These are phyloP conservation scores for Troides oblongomaculatus DNA, from an alignment of 2,888 invertebrate genomes.

Conservation along the genomic window DNA sequence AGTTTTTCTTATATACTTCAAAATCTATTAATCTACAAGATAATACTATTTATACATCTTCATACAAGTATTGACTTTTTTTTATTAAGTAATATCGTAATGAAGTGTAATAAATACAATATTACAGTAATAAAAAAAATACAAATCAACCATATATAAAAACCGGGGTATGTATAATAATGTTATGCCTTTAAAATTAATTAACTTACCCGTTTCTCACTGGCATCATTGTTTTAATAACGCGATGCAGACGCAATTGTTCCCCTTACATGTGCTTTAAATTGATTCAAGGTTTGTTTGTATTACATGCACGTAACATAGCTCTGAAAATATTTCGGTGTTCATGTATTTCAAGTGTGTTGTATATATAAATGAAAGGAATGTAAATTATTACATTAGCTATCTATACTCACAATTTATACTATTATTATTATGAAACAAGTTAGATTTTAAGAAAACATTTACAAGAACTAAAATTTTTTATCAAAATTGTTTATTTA, in stretches of 20 bases:
- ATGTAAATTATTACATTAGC: neutral
- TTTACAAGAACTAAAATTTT: no score
- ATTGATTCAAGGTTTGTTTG: constrained; percentile 49
- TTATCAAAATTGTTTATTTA: neutral
- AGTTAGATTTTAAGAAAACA: no score
- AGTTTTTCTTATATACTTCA: no score
- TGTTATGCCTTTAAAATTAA: neutral
- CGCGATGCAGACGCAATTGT: constrained; percentile 25
- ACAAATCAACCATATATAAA: no score
- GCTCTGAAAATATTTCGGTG: constrained; percentile 16
- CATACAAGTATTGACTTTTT: no score
- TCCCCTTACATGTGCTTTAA: constrained; percentile 27
- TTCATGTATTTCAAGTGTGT: neutral
- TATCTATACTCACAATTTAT: neutral
- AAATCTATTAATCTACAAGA: no score
- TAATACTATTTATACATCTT: no score
- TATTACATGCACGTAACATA: constrained; percentile 16
- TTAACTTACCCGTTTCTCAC: constrained; percentile 47
- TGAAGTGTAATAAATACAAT: no score
- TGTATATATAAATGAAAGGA: neutral
- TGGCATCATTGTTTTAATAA: constrained; percentile 46
- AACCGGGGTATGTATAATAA: neutral
- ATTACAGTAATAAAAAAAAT: no score
- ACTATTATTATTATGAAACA: neutral
- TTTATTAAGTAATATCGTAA: no score